Evolutionary conservation across 2,888 invertebrate species (phyloP).

Genomic region (Eumerus sabulonum): DNA sequence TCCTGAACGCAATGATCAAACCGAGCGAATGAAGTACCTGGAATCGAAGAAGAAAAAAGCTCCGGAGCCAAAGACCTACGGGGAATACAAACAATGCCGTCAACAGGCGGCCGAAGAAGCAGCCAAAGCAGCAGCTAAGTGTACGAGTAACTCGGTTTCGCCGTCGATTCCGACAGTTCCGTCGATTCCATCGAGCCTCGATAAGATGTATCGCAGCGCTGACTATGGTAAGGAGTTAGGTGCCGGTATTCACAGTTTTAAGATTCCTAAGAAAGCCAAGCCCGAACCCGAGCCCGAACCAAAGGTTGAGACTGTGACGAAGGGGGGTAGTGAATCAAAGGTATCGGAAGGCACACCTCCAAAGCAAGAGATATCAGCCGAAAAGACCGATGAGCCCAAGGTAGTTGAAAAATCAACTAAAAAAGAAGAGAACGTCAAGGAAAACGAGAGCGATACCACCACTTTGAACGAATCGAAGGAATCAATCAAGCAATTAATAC

Average conservation of each 20-base stretch:
- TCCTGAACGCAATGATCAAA: constrained; percentile 71
- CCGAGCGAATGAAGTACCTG: constrained; percentile 72
- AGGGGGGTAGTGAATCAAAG: constrained; percentile 2
- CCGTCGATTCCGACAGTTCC: constrained; percentile 13
- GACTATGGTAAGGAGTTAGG: constrained; percentile 56
- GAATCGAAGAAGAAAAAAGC: constrained; percentile 72
- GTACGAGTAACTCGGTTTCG: neutral
- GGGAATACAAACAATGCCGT: constrained; percentile 72
- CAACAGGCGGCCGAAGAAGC: constrained; percentile 14
- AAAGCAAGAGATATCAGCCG: constrained; percentile 3
- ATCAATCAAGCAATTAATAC: neutral
- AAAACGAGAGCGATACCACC: neutral
- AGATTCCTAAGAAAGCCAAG: constrained; percentile 74
- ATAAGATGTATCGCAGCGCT: constrained; percentile 74
- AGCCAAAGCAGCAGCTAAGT: neutral
- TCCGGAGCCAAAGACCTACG: constrained; percentile 73
- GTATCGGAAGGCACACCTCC: neutral
- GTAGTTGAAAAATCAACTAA: neutral
- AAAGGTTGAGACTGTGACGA: constrained; percentile 30
- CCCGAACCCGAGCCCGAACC: constrained; percentile 40
- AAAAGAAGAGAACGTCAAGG: constrained; percentile 1
- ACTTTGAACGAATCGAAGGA: neutral
- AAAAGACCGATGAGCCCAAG: constrained; percentile 8
- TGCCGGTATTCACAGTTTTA: constrained; percentile 71
- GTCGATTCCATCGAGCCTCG: constrained; percentile 70